Evolutionary conservation across 2,888 invertebrate genomes (phyloP), one percentile per base, ranked within the genome.

Genomic region (Barypeithes pellucidus): DNA sequence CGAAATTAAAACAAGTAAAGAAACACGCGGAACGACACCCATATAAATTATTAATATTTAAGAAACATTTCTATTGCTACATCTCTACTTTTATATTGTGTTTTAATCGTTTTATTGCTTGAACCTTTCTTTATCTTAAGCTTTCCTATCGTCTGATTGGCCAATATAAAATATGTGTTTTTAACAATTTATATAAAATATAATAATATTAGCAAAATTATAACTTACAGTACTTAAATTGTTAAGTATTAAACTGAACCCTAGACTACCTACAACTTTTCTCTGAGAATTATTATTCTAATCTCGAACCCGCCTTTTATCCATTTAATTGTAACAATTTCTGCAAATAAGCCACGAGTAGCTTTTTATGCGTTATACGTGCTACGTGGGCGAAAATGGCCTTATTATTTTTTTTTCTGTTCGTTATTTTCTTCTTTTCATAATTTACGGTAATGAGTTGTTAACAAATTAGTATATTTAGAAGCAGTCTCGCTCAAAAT

Each of bases 301-400:
- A 63, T 47, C 45, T 33, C 24, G 45, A 63, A 14, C 11, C 65
- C 66, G 60, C 66, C 66, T 72, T 60, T 72, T 36, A 72, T 72
- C 65, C 67, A 66, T 66, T 45, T 72, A 72, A 72, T 65, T 72
- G 65, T 72, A 72, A 66, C 66, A 72, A 66, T 72, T 72, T 66
- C 60, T 52, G 72, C 67, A 66, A 66, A 65, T 72, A 72, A 66
- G 60, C 72, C 72, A 72, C 72, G 50, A 57, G 41, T 14, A 41
- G 29, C 18, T 66, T 59, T 67, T 67, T 67, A 67, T 67, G 60
- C n/a, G 29, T 14, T 41, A 24, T 67, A 67, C 67, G 67, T 67
- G 67, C 24, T 8, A 29, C 22, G 67, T 67, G 59, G 67, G 67
- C 57, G 59, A 57, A 60, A 60, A 39, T 24, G 20, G 60, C 9